Evolutionary conservation across 2,888 invertebrate genomes (phyloP).

Genomic region (Drosophila imparisetae): DNA sequence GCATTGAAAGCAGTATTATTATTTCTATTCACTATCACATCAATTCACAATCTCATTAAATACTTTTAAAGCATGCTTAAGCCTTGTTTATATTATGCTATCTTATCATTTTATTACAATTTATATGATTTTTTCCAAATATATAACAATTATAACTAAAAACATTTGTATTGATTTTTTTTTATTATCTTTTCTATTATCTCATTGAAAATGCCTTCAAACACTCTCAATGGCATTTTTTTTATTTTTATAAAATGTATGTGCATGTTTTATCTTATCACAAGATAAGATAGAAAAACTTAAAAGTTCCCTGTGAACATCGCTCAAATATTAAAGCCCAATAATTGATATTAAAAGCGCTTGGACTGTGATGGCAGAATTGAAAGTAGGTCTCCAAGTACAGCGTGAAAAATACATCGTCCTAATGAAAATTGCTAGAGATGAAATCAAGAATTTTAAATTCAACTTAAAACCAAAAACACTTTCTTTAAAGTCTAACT

Average conservation of each 20-base stretch:
- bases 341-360: constrained; percentile 12
- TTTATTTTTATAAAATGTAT: constrained; percentile 1
- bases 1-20: neutral
- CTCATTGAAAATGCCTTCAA: constrained; percentile 17
- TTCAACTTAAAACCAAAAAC: neutral
- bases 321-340: constrained; percentile 13
- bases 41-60: constrained; percentile 11
- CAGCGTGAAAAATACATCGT: neutral
- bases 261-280: constrained; percentile 32
- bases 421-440: neutral
- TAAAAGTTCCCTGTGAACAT: constrained; percentile 4
- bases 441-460: neutral
- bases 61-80: neutral
- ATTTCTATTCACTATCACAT: constrained; percentile 2
- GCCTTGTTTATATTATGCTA: neutral
- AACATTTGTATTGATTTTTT: constrained; percentile 25
- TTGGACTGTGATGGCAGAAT: neutral
- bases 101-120: constrained; percentile 8
- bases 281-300: constrained; percentile 40
- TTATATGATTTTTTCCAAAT: constrained; percentile 12
- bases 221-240: neutral
- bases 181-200: constrained; percentile 4
- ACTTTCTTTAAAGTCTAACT: neutral
- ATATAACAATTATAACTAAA: constrained; percentile 1
- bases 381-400: neutral